Conservation (phyloP, 1,140 invertebrate genomes). For the Steinernema khuongi region DNA sequence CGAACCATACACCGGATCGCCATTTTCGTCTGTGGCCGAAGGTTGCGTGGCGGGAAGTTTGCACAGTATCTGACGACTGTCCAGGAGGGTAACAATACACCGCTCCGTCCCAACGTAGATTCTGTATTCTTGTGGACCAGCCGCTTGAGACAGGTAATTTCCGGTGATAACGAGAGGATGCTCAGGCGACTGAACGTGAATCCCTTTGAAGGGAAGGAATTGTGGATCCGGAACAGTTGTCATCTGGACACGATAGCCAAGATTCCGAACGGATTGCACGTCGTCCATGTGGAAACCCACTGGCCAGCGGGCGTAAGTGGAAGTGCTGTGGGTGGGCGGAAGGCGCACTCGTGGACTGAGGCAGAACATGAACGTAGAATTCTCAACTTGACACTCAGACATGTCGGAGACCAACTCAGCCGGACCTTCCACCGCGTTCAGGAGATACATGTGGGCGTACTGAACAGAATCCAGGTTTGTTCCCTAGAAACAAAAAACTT, state of each 20-base stretch:
- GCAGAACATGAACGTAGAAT: conserved; percentile 85
- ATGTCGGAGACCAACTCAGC: conserved; percentile 45
- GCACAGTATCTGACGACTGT: conserved; percentile 55
- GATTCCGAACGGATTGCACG: conserved; percentile 77
- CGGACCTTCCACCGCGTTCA: conserved; percentile 35
- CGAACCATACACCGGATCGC: conserved; percentile 71
- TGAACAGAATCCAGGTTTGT: conserved; percentile 48
- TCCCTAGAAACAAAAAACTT: conserved; percentile 31
- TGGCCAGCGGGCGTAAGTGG: conserved; percentile 37
- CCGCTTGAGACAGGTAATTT: conserved; percentile 49
- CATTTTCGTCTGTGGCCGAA: conserved; percentile 74
- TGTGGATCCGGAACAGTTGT: conserved; percentile 85
- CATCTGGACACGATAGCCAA: conserved; percentile 76
- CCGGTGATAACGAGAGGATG: conserved; percentile 88
- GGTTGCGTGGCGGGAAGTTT: conserved; percentile 68
- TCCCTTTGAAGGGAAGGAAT: conserved; percentile 76
- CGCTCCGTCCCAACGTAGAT: conserved; percentile 83
- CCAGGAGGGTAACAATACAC: conserved; percentile 85
- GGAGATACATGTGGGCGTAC: conserved; percentile 42
- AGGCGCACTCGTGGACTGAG: conserved; percentile 76
- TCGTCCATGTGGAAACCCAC: conserved; percentile 88
- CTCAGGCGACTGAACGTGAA: conserved; percentile 75
- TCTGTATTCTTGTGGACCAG: conserved; percentile 48
- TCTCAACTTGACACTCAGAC: conserved; percentile 72
- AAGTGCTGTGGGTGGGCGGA: conserved; percentile 24